These are phyloP conservation scores for Leucoma salicis DNA, from an alignment of 2,888 invertebrate genomes.

Conservation along the genomic window DNA sequence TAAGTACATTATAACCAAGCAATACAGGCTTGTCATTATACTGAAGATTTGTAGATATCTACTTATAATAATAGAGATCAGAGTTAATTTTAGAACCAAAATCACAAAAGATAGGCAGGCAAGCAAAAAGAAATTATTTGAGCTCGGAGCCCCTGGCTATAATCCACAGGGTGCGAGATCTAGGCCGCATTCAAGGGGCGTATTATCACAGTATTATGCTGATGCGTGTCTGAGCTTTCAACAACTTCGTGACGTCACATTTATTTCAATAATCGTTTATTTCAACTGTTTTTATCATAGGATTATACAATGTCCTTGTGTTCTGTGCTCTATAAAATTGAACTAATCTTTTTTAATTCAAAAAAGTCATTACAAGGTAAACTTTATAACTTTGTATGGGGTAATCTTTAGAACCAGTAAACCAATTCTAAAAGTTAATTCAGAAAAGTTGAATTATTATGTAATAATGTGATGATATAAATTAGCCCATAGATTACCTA, in stretches of 20 bases:
- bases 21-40: too few relatives aligned
- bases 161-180: slow-evolving; percentile 69
- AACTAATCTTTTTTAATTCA: too few relatives aligned
- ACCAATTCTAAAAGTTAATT: too few relatives aligned
- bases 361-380: too few relatives aligned
- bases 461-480: too few relatives aligned
- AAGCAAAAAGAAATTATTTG: slow-evolving; percentile 64
- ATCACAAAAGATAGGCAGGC: slow-evolving; percentile 49
- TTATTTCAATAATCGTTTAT: slow-evolving; percentile 36
- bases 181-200: slow-evolving; percentile 65
- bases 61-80: slow-evolving; percentile 4
- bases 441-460: too few relatives aligned
- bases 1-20: too few relatives aligned
- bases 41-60: too few relatives aligned
- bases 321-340: too few relatives aligned
- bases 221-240: slow-evolving; percentile 60
- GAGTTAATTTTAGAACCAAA: slow-evolving; percentile 41
- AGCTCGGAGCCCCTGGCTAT: slow-evolving; percentile 56
- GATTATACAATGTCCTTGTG: neutral
- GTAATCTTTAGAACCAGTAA: too few relatives aligned
- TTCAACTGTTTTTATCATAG: slow-evolving; percentile 5
- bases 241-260: slow-evolving; percentile 50
- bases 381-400: too few relatives aligned
- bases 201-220: slow-evolving; percentile 78
- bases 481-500: too few relatives aligned